A percentile compares a stretch with the other conserved stretches of the same genome.
Evolutionary conservation across 1,140 invertebrate genomes (phyloP).

Genomic region (Colletes latitarsis): DNA sequence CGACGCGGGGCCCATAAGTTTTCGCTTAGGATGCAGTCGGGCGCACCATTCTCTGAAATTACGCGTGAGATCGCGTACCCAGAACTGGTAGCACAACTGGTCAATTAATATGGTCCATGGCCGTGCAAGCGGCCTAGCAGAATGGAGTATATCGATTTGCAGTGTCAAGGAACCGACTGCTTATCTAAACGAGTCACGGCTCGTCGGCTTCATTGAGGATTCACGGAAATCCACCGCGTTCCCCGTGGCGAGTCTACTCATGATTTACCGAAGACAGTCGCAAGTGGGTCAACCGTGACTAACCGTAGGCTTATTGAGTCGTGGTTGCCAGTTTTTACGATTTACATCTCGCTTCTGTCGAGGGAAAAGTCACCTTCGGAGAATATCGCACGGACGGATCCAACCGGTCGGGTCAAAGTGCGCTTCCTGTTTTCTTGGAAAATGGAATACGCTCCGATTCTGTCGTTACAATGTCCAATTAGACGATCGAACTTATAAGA

Average conservation of each 20-base stretch:
- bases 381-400: neutral
- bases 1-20: no score
- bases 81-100: constrained; percentile 1
- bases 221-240: constrained; percentile 59
- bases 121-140: constrained; percentile 17
- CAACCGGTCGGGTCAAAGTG: neutral
- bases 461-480: neutral
- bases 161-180: constrained; percentile 50
- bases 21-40: neutral
- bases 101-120: constrained; percentile 52
- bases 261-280: constrained; percentile 58
- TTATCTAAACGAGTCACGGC: constrained; percentile 61
- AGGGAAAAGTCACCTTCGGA: neutral
- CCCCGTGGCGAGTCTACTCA: constrained; percentile 19
- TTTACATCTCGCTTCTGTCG: constrained; percentile 46
- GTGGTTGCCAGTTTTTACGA: constrained; percentile 12
- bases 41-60: neutral
- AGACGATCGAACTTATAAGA: no score
- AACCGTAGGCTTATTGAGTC: constrained; percentile 46
- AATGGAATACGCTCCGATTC: neutral
- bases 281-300: constrained; percentile 63
- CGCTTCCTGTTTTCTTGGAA: constrained; percentile 16
- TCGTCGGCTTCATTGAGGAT: constrained; percentile 59
- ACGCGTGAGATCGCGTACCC: neutral
- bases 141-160: constrained; percentile 41